Conservation (phyloP, 2,888 invertebrate genomes). For the Loripinus fragilis region DNA sequence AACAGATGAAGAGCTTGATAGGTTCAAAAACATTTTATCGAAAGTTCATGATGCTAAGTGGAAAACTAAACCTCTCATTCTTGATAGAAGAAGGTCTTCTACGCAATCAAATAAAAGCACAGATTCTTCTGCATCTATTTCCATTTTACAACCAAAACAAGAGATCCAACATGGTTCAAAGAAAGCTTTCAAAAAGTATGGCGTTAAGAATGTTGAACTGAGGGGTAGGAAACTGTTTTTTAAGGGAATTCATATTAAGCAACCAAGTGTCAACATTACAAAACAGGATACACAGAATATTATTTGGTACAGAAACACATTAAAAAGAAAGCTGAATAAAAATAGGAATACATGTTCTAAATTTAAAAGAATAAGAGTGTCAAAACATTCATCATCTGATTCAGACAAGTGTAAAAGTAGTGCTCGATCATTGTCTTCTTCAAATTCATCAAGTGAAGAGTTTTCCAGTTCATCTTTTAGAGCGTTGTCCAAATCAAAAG, state of each 20-base stretch:
- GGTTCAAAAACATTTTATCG: background rate
- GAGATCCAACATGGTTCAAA: background rate
- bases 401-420: background rate
- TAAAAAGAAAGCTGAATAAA: background rate
- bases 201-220: background rate
- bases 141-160: background rate
- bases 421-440: background rate
- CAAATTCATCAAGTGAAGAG: background rate
- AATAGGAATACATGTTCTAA: background rate
- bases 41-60: background rate
- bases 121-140: conserved; percentile 2
- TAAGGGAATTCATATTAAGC: background rate
- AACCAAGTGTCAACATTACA: background rate
- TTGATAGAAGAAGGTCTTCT: background rate
- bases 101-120: background rate
- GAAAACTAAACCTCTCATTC: background rate
- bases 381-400: background rate
- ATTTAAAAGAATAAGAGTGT: background rate
- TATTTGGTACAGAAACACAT: background rate
- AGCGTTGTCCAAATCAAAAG: background rate
- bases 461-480: background rate
- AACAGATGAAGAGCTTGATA: background rate
- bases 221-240: background rate
- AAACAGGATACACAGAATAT: background rate
- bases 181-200: background rate